phyloP scores from a whole-genome alignment of 1,140 invertebrate genomes.

The Lineus longissimus region DNA sequence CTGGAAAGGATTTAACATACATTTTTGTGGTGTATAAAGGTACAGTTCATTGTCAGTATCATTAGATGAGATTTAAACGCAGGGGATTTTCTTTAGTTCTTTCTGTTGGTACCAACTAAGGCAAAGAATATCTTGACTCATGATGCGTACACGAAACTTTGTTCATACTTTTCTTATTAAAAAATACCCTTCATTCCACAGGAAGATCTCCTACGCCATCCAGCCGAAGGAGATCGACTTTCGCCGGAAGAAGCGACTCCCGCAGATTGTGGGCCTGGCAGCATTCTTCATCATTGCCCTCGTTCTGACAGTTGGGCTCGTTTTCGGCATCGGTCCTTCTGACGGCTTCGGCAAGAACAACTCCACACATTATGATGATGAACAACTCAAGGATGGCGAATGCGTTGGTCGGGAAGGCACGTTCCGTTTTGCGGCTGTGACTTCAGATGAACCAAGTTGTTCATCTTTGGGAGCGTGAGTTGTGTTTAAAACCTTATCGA shows the following conservation, averaged over 20 bases:
- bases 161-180: no score
- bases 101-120: no score
- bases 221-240: neutral
- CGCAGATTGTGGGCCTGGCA: neutral
- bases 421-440: slow-evolving; percentile 22
- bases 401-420: neutral
- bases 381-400: neutral
- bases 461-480: slow-evolving; percentile 32
- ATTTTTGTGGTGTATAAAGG: no score
- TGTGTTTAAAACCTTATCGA: no score
- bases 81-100: no score
- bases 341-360: neutral
- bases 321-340: slow-evolving; percentile 1
- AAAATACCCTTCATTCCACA: neutral
- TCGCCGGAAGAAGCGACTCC: neutral
- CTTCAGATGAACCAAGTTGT: slow-evolving; percentile 28
- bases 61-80: no score
- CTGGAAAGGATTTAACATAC: no score
- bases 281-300: neutral
- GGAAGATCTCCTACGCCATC: slow-evolving; percentile 5
- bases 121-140: no score
- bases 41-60: no score
- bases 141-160: no score
- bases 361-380: neutral
- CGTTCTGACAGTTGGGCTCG: neutral